A percentile compares a stretch with the other conserved stretches of the same genome.
Evolutionary conservation across 2,113 vertebrate species (phyloP).

Genomic region (Leiothrix lutea): DNA sequence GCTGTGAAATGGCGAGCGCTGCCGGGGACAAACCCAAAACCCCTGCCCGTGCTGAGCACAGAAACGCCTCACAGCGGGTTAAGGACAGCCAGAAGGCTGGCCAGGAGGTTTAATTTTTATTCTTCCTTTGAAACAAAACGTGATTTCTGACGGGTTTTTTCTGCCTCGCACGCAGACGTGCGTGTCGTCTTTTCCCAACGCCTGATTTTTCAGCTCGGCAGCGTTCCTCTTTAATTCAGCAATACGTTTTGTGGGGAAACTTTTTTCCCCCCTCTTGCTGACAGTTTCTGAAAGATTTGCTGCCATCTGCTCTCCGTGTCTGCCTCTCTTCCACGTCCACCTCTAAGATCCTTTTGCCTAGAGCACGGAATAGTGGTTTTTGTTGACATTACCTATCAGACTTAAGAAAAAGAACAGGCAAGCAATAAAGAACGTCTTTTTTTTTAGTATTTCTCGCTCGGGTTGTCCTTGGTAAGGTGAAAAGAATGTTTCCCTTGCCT

Average conservation of each 20-base stretch:
- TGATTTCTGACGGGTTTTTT: fast-evolving
- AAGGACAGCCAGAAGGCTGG: not conserved
- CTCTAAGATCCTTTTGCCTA: not conserved
- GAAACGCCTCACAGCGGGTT: not conserved
- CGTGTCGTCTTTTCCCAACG: not conserved
- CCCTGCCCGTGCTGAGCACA: slow-evolving; percentile 40
- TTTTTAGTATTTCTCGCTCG: not conserved
- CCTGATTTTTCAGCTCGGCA: not conserved
- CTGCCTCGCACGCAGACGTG: not conserved
- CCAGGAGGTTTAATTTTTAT: not conserved
- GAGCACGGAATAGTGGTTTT: not conserved
- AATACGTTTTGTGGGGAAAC: not conserved
- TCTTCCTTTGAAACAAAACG: not conserved
- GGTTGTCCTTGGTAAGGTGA: not conserved
- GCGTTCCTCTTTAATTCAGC: not conserved
- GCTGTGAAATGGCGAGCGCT: slow-evolving; percentile 77
- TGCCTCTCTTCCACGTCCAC: not conserved
- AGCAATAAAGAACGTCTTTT: not conserved
- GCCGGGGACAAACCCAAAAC: slow-evolving; percentile 65
- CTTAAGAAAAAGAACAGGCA: not conserved
- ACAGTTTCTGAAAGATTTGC: not conserved
- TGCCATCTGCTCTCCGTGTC: not conserved
- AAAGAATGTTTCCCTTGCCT: not conserved
- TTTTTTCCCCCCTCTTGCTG: not conserved
- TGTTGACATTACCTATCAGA: not conserved